Conservation (phyloP, 2,797 vertebrate genomes). For the Astyanax mexicanus region DNA sequence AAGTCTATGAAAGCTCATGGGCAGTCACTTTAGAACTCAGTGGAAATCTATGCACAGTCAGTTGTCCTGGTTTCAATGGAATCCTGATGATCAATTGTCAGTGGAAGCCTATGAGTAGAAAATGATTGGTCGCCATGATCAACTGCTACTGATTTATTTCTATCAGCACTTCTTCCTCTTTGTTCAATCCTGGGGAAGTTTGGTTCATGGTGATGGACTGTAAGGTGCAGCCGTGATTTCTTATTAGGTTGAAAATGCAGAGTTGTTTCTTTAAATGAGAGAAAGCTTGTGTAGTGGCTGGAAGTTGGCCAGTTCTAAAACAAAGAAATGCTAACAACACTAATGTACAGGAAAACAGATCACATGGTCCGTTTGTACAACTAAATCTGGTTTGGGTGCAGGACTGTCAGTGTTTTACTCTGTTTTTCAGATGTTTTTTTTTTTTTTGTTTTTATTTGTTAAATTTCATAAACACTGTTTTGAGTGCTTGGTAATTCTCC, state of each 20-base stretch:
- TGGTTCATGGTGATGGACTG: neutral
- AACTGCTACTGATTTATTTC: no score
- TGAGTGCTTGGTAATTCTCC: neutral
- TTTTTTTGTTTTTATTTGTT: neutral
- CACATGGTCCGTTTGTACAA: neutral
- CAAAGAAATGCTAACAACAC: conserved; percentile 32
- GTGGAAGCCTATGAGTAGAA: no score
- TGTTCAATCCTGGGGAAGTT: neutral
- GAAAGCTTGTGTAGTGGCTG: conserved; percentile 3
- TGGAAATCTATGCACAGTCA: no score
- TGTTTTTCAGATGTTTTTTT: neutral
- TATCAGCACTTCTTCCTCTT: neutral
- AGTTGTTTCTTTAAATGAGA: neutral
- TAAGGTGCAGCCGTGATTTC: neutral
- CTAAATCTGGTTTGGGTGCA: neutral
- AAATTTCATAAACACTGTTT: neutral
- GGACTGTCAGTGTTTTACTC: neutral
- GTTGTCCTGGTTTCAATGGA: no score
- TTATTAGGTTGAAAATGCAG: neutral
- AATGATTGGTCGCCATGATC: no score
- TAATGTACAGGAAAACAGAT: conserved; percentile 8
- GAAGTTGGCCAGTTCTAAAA: conserved; percentile 4
- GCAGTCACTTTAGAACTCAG: no score
- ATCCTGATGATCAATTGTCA: no score
- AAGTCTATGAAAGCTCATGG: no score